Evolutionary conservation across 2,797 vertebrate species (phyloP).

Genomic region (Phataginus tricuspis): DNA sequence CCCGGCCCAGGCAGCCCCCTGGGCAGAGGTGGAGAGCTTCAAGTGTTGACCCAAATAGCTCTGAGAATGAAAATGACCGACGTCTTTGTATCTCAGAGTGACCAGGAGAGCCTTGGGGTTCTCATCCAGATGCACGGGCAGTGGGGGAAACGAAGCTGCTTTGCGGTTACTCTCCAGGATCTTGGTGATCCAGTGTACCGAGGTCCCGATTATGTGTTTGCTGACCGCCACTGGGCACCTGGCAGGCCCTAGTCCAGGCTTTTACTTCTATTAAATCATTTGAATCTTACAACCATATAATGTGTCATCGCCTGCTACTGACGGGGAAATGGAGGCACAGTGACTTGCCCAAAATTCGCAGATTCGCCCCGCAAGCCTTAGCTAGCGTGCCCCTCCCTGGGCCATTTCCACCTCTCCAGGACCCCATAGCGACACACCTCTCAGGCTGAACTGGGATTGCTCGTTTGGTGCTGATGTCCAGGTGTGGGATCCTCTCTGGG

Average conservation of each 20-base stretch:
- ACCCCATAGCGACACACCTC: not conserved
- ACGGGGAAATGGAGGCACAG: not conserved
- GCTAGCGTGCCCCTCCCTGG: not conserved
- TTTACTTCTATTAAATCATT: not conserved
- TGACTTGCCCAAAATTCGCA: not conserved
- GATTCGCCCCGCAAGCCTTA: not conserved
- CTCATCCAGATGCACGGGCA: not conserved
- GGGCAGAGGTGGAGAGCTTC: not conserved
- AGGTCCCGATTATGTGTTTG: not conserved
- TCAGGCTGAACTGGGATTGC: not conserved
- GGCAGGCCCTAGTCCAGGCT: not conserved
- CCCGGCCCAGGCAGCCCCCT: not conserved
- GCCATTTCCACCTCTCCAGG: not conserved
- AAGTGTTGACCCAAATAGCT: fast-evolving
- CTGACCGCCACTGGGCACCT: not conserved
- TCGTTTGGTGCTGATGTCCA: not conserved
- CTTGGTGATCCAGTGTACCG: not conserved
- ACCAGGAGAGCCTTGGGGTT: not conserved
- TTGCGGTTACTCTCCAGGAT: not conserved
- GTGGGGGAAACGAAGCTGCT: not conserved
- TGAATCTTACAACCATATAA: not conserved
- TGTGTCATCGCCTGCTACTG: not conserved
- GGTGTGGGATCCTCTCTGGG: not conserved
- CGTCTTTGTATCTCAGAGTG: not conserved
- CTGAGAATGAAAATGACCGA: not conserved